These are phyloP conservation scores for Chrysolina haemoptera DNA, from an alignment of 2,888 invertebrate genomes.

Conservation along the genomic window DNA sequence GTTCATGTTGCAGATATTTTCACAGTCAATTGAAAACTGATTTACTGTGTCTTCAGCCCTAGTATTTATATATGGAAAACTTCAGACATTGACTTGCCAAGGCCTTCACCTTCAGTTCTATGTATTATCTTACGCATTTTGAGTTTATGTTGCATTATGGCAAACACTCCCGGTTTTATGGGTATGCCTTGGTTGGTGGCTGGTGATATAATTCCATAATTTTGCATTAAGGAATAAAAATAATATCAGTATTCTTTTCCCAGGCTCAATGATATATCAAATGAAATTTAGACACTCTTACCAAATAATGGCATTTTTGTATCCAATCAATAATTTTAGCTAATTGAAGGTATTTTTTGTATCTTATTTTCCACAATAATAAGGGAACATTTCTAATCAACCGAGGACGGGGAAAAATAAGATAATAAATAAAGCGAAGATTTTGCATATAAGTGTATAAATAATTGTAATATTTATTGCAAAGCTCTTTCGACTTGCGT, in stretches of 20 bases:
- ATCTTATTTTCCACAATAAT: too few relatives aligned
- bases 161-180: conserved; percentile 19
- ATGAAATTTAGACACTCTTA: not conserved
- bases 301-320: not conserved
- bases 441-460: too few relatives aligned
- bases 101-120: conserved; percentile 27
- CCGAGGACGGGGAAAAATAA: too few relatives aligned
- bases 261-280: too few relatives aligned
- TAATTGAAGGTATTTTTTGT: too few relatives aligned
- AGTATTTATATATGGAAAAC: conserved; percentile 37
- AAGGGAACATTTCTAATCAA: too few relatives aligned
- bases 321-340: too few relatives aligned
- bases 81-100: not conserved
- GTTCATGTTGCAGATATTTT: conserved; percentile 58
- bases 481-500: too few relatives aligned
- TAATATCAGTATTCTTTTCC: not conserved
- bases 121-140: conserved; percentile 38
- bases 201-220: not conserved
- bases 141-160: conserved; percentile 25
- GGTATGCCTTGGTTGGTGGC: not conserved
- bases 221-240: not conserved
- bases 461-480: too few relatives aligned
- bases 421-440: too few relatives aligned
- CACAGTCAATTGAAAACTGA: conserved; percentile 45
- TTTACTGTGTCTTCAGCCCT: conserved; percentile 30